Evolutionary conservation across 1,140 invertebrate species (phyloP), one percentile per base, ranked within the genome.

Genomic region (Camponotus vicinus): DNA sequence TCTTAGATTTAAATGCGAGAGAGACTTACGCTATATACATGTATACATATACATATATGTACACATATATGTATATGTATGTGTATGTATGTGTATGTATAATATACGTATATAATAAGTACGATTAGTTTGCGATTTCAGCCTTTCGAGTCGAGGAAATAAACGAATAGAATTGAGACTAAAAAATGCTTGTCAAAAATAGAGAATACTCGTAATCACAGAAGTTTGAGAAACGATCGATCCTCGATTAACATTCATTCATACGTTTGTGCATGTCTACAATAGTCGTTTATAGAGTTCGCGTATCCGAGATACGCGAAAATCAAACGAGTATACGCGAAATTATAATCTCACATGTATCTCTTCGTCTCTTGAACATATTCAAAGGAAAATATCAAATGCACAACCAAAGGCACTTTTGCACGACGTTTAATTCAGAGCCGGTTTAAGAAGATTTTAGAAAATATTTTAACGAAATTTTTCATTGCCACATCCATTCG

Each of bases 331-430:
- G 34, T 27, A 27, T 40, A 11, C 21, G 7, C 18, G 5, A 21
- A 37, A 21, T 70, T 37, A 63, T 13, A 32, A 27, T 40, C 34
- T 37, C 34, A 34, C 3, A 34, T 42, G 7, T 18, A 13, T 6
- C 18, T 27, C 21, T 52, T 40, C 2, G 55, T 52, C 49, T 49
- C n/a, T 27, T 40, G 13, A 18, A 27, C 32, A 21, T 69, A 80
- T 70, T 21, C 61, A 6, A 18, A 21, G 37, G 27, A 37, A 21
- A 67, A 80, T 61, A 42, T 11, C 32, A 40, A 87, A 77, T 70
- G 57, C 21, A n/a, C n/a, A 52, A 83, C 64, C 75, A 89, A 90
- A 90, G 89, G 88, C 85, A 90, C 88, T 89, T 88, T 89, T 71
- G 83, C 88, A 71, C 82, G 86, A 89, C 75, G 78, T 70, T 89